Conservation (phyloP, 2,113 vertebrate species). For the Tragelaphus scriptus region DNA sequence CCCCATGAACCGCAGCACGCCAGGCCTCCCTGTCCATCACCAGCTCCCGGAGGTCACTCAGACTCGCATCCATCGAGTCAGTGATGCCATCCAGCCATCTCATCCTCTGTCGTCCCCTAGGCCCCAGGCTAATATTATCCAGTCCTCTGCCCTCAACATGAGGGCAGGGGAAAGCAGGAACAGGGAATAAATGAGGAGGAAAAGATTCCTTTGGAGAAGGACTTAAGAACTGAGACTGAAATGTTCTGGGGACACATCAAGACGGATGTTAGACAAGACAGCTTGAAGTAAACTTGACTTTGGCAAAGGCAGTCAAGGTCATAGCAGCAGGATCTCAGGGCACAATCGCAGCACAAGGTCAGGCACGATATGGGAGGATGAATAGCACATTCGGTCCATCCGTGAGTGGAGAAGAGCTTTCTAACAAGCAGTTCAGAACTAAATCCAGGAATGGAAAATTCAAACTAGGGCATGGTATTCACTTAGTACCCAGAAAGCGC, state of each 20-base stretch:
- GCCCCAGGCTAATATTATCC: not conserved
- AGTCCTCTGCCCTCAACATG: not conserved
- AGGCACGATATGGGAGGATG: not conserved
- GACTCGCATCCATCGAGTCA: no score
- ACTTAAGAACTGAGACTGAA: not conserved
- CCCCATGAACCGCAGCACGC: no score
- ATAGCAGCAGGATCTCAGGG: not conserved
- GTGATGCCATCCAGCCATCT: no score
- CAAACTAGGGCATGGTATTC: no score
- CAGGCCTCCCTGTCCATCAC: no score
- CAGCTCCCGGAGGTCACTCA: no score
- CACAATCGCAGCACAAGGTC: no score
- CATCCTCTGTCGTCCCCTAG: no score
- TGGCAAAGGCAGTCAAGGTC: not conserved
- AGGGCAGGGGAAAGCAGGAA: not conserved
- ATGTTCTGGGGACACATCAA: not conserved
- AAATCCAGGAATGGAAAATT: not conserved
- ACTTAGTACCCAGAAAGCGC: rapidly evolving
- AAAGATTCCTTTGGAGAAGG: not conserved
- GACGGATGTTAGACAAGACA: not conserved
- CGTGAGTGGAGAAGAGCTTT: not conserved
- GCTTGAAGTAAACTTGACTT: not conserved
- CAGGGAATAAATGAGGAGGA: not conserved
- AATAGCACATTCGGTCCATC: not conserved
- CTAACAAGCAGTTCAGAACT: not conserved